A percentile compares a stretch with the other conserved stretches of the same genome.
Evolutionary conservation across 2,888 invertebrate species (phyloP).

Genomic region (Sturmia bella): DNA sequence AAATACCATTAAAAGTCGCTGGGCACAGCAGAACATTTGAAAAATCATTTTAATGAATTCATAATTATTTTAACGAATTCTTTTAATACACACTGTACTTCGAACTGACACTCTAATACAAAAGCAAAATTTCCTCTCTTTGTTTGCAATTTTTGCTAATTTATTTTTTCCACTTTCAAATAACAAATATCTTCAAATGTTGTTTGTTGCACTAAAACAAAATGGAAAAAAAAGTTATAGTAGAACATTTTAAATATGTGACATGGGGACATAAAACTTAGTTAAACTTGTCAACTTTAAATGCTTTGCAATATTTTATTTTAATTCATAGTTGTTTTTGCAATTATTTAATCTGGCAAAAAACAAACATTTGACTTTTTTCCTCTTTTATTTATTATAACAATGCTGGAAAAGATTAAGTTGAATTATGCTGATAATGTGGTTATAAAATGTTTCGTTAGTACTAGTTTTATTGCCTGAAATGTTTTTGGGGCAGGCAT

Average conservation of each 20-base stretch:
- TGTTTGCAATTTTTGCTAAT: constrained; percentile 3
- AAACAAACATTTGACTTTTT: not conserved
- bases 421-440: constrained; percentile 24
- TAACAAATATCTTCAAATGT: constrained; percentile 24
- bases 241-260: constrained; percentile 41
- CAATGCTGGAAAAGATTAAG: constrained; percentile 2
- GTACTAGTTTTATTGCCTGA: not conserved
- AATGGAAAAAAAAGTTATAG: constrained; percentile 15
- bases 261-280: constrained; percentile 49
- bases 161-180: constrained; percentile 29
- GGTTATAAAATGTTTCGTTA: not conserved
- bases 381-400: constrained; percentile 5
- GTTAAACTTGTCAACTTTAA: constrained; percentile 44
- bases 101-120: no score
- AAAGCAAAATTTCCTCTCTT: not conserved
- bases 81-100: not conserved
- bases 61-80: no score
- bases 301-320: constrained; percentile 33
- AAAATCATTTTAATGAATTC: no score
- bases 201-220: not conserved
- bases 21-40: no score
- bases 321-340: constrained; percentile 26
- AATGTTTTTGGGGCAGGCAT: not conserved
- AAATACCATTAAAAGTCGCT: no score
- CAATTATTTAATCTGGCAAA: constrained; percentile 11